These are phyloP conservation scores for Alviniconcha strummeri DNA, from an alignment of 2,888 invertebrate species.

Conservation along the genomic window DNA sequence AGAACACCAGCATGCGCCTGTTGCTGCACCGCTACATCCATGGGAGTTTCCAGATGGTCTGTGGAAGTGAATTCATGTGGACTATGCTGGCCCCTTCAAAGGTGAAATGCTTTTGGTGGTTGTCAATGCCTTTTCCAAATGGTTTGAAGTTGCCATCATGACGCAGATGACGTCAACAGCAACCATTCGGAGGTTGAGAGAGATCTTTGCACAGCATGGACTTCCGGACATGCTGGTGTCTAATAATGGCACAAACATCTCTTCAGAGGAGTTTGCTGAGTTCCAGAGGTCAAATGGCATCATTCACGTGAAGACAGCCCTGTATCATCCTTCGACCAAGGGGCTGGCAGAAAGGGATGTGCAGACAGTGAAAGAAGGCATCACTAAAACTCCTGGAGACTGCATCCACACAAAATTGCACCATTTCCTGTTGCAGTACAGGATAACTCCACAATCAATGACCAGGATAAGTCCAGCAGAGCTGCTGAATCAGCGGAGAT, in stretches of 20 bases:
- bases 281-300: constrained; percentile 43
- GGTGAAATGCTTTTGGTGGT: neutral
- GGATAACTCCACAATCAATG: too few species aligned
- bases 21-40: constrained; percentile 49
- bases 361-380: neutral
- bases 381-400: too few species aligned
- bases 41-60: constrained; percentile 52
- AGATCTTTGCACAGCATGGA: neutral
- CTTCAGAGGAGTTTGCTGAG: constrained; percentile 38
- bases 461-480: too few species aligned
- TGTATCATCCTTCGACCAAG: constrained; percentile 37
- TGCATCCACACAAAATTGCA: too few species aligned
- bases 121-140: neutral
- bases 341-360: constrained; percentile 7
- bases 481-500: too few species aligned
- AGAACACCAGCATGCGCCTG: constrained; percentile 38
- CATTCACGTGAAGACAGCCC: constrained; percentile 41
- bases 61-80: constrained; percentile 57
- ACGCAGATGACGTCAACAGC: neutral
- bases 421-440: too few species aligned
- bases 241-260: constrained; percentile 46
- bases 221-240: constrained; percentile 36
- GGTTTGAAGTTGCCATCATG: neutral
- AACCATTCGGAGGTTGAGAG: neutral
- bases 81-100: constrained; percentile 49